These are phyloP conservation scores for Tadarida brasiliensis DNA, from an alignment of 2,797 vertebrate genomes.

Conservation along the genomic window DNA sequence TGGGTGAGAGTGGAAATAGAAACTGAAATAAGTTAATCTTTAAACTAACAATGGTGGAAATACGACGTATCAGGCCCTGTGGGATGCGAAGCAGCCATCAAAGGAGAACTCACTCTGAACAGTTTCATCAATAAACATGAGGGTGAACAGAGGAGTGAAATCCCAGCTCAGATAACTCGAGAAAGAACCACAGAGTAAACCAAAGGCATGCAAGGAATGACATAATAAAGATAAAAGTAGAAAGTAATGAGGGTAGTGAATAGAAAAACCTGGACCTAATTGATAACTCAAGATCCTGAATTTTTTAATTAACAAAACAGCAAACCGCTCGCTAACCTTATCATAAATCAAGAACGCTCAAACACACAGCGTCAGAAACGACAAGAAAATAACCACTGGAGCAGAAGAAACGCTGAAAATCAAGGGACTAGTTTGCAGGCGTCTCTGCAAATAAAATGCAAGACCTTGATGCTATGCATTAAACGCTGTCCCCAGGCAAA, in stretches of 20 bases:
- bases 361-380: background rate
- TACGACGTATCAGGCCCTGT: background rate
- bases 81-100: background rate
- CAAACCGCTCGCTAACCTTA: background rate
- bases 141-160: background rate
- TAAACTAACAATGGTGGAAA: background rate
- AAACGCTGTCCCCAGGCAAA: background rate
- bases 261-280: background rate
- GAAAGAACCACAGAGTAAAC: background rate
- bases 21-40: background rate
- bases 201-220: background rate
- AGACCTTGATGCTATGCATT: rapidly evolving
- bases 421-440: rapidly evolving
- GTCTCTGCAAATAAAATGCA: background rate
- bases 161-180: background rate
- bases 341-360: background rate
- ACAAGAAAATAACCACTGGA: background rate
- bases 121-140: background rate
- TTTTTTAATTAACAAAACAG: background rate
- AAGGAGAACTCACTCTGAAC: background rate
- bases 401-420: background rate
- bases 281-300: background rate
- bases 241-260: background rate
- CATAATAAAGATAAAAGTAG: background rate
- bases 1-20: background rate